Evolutionary conservation across 2,797 vertebrate species (phyloP), one percentile per base, ranked within the genome.

Genomic region (Carcharodon carcharias): DNA sequence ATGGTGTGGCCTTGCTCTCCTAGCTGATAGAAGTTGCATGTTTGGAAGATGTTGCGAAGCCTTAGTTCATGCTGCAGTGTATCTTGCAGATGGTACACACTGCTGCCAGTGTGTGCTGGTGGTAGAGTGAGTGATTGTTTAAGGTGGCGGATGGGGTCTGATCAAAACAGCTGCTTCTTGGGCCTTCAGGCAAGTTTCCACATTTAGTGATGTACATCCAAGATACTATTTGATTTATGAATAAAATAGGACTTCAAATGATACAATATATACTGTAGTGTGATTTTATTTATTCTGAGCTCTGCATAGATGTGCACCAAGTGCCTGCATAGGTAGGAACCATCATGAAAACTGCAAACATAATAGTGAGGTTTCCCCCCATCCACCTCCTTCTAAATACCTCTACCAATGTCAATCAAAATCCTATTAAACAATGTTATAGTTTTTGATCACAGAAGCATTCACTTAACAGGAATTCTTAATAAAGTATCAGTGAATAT

Each of bases 291-390:
- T 21, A 58, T 77, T 56, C 71, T 21, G 26, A 2, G 18, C 50
- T 56, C 50, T 95, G 94, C 50, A 77, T 95, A 77, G 94, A 73
- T 31, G 45, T 73, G 28, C 94, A 77, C 94, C 54, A 54, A n/a
- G 94, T 95, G 50, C 12, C 67, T 95, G 69, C 50, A 77, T 77
- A 95, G 65, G n/a, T 56, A 95, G 54, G 45, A 77, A 77, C 45
- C 14, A 95, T 58, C 4, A 77, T 77, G 18, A 73, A 73, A 71
- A 50, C 40, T 95, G 65, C 35, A 50, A 31, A 95, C 94, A 95
- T 77, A 95, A 77, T 77, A 77, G 1, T 95, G 28, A 95, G 54
- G 7, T 95, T 28, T 58, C 23, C 0, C 8, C 92, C 61, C 8
- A 18, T 6, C 14, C 88, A 58, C 31, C 40, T 35, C 58, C 16